Conservation (phyloP, 2,888 invertebrate species). For the Gnatocerus cornutus region DNA sequence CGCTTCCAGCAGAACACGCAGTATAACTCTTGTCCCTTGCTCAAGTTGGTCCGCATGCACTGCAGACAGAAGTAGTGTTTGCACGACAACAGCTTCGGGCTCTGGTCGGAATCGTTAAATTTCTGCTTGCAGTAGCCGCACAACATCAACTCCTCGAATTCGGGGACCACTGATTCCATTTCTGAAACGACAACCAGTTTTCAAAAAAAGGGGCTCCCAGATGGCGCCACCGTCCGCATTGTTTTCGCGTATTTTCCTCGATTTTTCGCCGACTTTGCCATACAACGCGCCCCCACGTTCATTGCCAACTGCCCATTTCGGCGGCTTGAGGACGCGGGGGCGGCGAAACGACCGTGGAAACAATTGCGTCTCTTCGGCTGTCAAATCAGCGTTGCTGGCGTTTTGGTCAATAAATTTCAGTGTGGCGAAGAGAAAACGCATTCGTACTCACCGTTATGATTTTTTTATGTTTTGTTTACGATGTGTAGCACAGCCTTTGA, state of each 20-base stretch:
- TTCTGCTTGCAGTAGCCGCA: conserved; percentile 85
- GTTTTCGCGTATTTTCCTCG: not conserved
- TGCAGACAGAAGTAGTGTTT: conserved; percentile 86
- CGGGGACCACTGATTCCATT: conserved; percentile 79
- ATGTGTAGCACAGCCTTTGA: conserved; percentile 66
- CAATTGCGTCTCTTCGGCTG: conserved; percentile 37
- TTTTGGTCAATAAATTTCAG: conserved; percentile 31
- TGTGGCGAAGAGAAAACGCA: conserved; percentile 7
- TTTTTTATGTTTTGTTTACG: conserved; percentile 58
- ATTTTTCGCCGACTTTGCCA: not conserved
- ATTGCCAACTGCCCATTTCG: not conserved
- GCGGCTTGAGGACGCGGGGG: not conserved
- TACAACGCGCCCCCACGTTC: not conserved
- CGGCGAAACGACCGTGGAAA: conserved; percentile 3
- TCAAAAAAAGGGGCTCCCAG: not conserved
- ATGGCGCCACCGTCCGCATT: not conserved
- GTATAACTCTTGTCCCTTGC: conserved; percentile 80
- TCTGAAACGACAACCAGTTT: conserved; percentile 61
- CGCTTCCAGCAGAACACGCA: conserved; percentile 85
- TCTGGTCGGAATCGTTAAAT: conserved; percentile 82
- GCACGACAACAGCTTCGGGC: conserved; percentile 83
- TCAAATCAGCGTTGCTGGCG: conserved; percentile 37
- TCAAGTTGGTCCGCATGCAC: conserved; percentile 80
- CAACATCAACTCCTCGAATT: conserved; percentile 83
- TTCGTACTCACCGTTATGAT: conserved; percentile 58